Evolutionary conservation across 2,113 vertebrate genomes (phyloP), one percentile per base, ranked within the genome.

Genomic region (Etheostoma cragini): DNA sequence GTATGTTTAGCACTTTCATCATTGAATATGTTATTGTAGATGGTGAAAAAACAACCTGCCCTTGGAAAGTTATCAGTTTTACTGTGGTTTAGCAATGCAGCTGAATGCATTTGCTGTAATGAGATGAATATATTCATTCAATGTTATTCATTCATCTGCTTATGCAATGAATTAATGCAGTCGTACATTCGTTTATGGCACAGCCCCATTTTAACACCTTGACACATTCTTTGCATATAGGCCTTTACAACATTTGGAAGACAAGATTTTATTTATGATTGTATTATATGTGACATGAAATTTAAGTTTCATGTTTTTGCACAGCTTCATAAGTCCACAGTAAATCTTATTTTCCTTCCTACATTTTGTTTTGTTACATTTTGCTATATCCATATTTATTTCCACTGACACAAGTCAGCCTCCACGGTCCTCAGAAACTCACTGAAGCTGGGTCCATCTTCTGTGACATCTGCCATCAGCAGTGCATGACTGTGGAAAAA

Each of bases 401-500:
- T 80, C 62, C 47, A 70, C 70, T 68, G 85, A 76, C 75, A 83
- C 50, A 58, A 68, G 72, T 68, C 42, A 33, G 83, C 61, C 12
- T 77, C 52, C 56, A 52, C 66, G 54, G 86, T 80, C 52, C 86
- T 88, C 89, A 89, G 79, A 88, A 86, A 82, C 84, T 88, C 88
- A 90, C 57, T 91, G 83, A 89, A 87, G 88, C 84, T 19, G 74
- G 82, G 84, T 90, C 85, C 85, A 80, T 91, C 88, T 81, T 90
- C 62, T 24, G 81, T 87, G 90, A 89, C 93, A 90, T 92, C 86
- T 93, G 92, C 87, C 90, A 90, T 79, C 91, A 92, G 78, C 89
- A 73, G 91, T 88, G 92, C 90, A 83, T 92, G 89, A 92, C 91
- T 88, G 91, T 91, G 90, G 84, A 92, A 91, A 26, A 26, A 78